Evolutionary conservation across 2,113 vertebrate species (phyloP).

Genomic region (Coregonus clupeaformis): DNA sequence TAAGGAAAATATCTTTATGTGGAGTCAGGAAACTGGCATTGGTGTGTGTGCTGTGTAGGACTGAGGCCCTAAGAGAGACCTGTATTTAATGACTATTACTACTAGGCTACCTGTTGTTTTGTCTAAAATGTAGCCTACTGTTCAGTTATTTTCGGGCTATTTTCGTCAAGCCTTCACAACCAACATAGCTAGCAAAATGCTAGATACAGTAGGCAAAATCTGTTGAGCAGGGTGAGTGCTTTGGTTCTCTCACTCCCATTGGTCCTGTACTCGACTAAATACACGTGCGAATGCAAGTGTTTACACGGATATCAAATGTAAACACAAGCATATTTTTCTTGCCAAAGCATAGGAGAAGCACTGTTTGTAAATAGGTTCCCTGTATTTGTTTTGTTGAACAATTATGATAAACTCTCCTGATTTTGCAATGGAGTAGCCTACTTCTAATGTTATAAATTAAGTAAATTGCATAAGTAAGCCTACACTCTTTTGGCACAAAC

Average conservation of each 20-base stretch:
- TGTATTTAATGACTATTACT: not conserved
- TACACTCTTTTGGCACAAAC: not conserved
- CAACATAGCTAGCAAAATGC: no score
- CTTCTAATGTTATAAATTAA: conserved; percentile 26
- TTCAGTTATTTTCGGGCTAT: not conserved
- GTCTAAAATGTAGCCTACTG: not conserved
- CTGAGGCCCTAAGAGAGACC: not conserved
- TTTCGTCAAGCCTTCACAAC: conserved; percentile 16
- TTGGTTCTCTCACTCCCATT: no score
- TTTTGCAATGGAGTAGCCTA: conserved; percentile 29
- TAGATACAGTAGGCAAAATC: no score
- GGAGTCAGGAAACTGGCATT: not conserved
- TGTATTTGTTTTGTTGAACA: conserved; percentile 35
- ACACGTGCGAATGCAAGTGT: not conserved
- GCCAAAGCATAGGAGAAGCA: not conserved
- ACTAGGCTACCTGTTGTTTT: not conserved
- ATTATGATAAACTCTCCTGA: conserved; percentile 25
- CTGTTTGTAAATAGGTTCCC: conserved; percentile 13
- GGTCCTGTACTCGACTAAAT: no score
- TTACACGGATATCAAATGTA: conserved; percentile 3
- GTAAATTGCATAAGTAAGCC: conserved; percentile 10
- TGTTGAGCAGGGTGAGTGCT: no score
- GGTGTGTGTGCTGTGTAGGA: not conserved
- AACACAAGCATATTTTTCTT: not conserved
- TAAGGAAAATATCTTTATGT: conserved; percentile 27